phyloP scores from a whole-genome alignment of 2,113 vertebrate species.

The Myiagra hebetior region DNA sequence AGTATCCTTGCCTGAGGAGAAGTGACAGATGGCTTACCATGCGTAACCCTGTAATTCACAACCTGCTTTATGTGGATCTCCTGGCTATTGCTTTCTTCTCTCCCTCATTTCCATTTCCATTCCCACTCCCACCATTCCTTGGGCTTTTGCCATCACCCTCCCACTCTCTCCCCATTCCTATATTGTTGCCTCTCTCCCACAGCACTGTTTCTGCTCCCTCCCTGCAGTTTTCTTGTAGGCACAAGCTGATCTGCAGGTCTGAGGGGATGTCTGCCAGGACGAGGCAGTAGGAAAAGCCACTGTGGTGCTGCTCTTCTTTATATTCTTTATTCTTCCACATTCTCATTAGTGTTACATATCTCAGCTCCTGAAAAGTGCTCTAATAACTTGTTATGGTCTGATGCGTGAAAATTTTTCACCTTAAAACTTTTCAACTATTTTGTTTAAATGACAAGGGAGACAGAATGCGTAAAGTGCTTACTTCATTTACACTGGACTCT shows the following conservation, averaged over 20 bases:
- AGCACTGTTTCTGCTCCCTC: neutral
- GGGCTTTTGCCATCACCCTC: constrained; percentile 46
- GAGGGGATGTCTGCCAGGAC: neutral
- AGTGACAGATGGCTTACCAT: constrained; percentile 56
- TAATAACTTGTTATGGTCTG: neutral
- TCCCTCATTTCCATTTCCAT: constrained; percentile 61
- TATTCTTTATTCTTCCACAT: too few species aligned
- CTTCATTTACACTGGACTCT: neutral
- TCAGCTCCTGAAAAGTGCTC: neutral
- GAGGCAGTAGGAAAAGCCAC: neutral
- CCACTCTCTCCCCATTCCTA: neutral
- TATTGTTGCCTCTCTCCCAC: neutral
- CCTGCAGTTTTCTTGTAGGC: neutral
- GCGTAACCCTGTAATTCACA: constrained; percentile 54
- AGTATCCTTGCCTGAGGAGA: constrained; percentile 7
- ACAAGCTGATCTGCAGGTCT: neutral
- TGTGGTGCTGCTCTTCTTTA: neutral
- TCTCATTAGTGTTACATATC: accelerated
- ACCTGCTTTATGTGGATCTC: constrained; percentile 50
- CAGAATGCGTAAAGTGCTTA: neutral
- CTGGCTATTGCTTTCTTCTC: constrained; percentile 46
- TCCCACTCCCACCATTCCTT: constrained; percentile 27
- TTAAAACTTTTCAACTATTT: neutral
- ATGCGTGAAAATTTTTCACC: neutral
- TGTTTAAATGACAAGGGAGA: neutral